These are phyloP conservation scores for Pogonomyrmex barbatus DNA, from an alignment of 1,140 invertebrate genomes.

Conservation along the genomic window DNA sequence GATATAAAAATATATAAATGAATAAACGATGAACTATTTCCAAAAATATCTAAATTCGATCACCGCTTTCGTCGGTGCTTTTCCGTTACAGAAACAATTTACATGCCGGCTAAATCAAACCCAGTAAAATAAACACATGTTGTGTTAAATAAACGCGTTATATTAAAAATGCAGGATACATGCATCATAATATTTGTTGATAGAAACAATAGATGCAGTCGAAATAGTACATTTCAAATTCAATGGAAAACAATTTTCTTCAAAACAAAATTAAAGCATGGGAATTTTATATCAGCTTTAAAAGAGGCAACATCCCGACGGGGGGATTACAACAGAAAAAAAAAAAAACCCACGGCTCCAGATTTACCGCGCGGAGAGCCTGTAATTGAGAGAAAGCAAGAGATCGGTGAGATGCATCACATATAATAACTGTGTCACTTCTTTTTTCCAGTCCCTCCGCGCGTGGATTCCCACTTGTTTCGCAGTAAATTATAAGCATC, in stretches of 20 bases:
- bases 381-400: conserved; percentile 45
- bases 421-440: conserved; percentile 11
- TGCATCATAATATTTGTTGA: not conserved
- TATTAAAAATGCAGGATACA: conserved; percentile 10
- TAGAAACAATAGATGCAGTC: not conserved
- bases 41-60: conserved; percentile 7
- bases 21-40: not conserved
- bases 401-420: conserved; percentile 1
- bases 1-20: not conserved
- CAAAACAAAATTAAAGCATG: not conserved
- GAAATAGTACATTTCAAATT: not conserved
- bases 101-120: not conserved
- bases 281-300: not conserved
- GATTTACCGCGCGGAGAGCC: not conserved
- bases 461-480: not conserved
- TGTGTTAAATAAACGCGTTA: not conserved
- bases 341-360: not conserved
- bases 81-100: conserved; percentile 15
- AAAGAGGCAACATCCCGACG: not conserved
- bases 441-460: conserved; percentile 10
- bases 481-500: conserved; percentile 23
- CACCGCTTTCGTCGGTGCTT: not conserved
- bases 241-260: not conserved
- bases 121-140: not conserved
- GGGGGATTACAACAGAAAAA: not conserved